Percentiles rank a stretch among this genome's conserved stretches.
Conservation (phyloP, 2,888 invertebrate genomes). For the Congeria kusceri region DNA sequence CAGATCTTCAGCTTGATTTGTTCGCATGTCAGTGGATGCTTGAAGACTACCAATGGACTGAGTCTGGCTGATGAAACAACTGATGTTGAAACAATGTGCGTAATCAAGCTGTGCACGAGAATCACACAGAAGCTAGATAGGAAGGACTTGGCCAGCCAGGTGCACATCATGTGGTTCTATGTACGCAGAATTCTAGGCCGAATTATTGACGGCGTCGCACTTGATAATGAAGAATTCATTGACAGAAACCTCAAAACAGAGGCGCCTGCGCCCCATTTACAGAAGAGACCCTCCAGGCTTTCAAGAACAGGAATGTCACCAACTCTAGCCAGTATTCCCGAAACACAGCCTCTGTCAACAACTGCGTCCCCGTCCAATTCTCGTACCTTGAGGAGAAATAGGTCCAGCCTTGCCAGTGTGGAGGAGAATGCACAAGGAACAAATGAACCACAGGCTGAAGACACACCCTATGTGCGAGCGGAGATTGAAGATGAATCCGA, state of each 20-base stretch:
- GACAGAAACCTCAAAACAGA: neutral
- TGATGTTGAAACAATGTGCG: constrained; percentile 3
- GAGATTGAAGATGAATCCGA: neutral
- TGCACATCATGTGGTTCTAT: constrained; percentile 51
- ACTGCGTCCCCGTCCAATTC: constrained; percentile 32
- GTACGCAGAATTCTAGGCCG: constrained; percentile 52
- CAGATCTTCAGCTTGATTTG: constrained; percentile 60
- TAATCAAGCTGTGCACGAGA: constrained; percentile 29
- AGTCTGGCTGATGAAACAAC: neutral
- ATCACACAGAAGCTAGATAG: constrained; percentile 19
- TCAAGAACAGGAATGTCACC: neutral
- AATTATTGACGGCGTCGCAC: constrained; percentile 38
- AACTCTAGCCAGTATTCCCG: constrained; percentile 44
- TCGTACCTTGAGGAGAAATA: constrained; percentile 28
- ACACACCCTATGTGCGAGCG: neutral
- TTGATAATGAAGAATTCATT: neutral
- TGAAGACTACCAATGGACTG: constrained; percentile 7
- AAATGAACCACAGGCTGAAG: neutral
- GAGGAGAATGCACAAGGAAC: constrained; percentile 1
- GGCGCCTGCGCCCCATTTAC: neutral
- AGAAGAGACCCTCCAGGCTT: constrained; percentile 8
- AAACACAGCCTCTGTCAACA: neutral
- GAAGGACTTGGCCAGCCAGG: constrained; percentile 14
- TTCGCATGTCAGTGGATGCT: constrained; percentile 54
- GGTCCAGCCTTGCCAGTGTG: constrained; percentile 25